Evolutionary conservation across 2,888 invertebrate species (phyloP).

Genomic region (Synergus laeviventris): DNA sequence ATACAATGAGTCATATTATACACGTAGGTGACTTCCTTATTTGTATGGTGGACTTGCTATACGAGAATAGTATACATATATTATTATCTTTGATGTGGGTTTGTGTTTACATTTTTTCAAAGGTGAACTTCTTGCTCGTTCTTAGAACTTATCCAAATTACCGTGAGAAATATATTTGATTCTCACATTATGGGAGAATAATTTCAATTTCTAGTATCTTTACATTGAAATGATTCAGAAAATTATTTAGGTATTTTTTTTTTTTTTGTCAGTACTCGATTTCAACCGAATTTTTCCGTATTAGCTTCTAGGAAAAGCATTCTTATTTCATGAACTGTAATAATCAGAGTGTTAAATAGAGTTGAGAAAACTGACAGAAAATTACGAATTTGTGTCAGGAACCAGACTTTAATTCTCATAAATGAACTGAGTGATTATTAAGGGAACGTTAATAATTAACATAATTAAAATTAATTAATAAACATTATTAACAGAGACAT

Average conservation of each 20-base stretch:
- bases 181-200: background rate
- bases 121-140: background rate
- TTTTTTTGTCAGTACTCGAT: no score
- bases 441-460: no score
- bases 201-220: background rate
- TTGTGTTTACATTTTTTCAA: slow-evolving; percentile 26
- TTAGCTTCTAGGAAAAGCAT: background rate
- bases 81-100: background rate
- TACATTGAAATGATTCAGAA: background rate
- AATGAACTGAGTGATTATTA: no score
- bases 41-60: background rate
- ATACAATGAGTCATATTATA: slow-evolving; percentile 14
- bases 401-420: no score
- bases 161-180: background rate
- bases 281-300: no score
- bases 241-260: no score
- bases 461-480: no score
- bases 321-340: background rate
- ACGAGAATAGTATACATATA: background rate
- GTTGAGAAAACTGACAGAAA: no score
- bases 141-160: slow-evolving; percentile 17
- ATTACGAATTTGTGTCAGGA: no score
- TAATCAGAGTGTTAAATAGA: background rate
- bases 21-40: slow-evolving; percentile 22
- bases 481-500: no score